Percentiles rank a stretch among this genome's conserved stretches.
Conservation (phyloP, 2,797 vertebrate genomes). For the Galagoides demidoff region DNA sequence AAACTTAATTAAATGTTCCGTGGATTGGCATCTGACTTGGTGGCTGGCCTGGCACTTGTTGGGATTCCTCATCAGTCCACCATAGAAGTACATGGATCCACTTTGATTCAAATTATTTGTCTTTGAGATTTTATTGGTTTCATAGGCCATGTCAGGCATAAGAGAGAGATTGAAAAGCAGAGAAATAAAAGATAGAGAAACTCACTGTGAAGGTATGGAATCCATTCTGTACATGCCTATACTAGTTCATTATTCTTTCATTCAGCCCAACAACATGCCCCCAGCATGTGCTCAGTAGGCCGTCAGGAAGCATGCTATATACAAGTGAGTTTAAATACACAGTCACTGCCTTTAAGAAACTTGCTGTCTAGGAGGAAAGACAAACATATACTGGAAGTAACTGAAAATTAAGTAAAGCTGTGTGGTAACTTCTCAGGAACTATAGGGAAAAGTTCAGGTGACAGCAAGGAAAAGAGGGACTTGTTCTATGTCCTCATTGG, state of each 20-base stretch:
- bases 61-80: not conserved
- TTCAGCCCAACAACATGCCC: not conserved
- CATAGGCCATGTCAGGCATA: not conserved
- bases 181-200: not conserved
- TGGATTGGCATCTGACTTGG: not conserved
- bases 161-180: not conserved
- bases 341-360: not conserved
- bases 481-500: not conserved
- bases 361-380: not conserved
- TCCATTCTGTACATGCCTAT: not conserved
- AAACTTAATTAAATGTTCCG: not conserved
- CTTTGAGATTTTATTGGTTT: constrained; percentile 35
- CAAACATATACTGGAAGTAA: not conserved
- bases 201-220: not conserved
- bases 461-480: not conserved
- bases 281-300: not conserved
- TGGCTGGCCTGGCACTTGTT: not conserved
- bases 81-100: not conserved
- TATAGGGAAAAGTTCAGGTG: not conserved
- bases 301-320: not conserved
- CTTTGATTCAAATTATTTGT: not conserved
- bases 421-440: not conserved
- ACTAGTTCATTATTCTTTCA: not conserved
- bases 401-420: not conserved
- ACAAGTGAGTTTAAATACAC: not conserved